phyloP scores from a whole-genome alignment of 2,113 vertebrate species.

The Atlantisia rogersi region DNA sequence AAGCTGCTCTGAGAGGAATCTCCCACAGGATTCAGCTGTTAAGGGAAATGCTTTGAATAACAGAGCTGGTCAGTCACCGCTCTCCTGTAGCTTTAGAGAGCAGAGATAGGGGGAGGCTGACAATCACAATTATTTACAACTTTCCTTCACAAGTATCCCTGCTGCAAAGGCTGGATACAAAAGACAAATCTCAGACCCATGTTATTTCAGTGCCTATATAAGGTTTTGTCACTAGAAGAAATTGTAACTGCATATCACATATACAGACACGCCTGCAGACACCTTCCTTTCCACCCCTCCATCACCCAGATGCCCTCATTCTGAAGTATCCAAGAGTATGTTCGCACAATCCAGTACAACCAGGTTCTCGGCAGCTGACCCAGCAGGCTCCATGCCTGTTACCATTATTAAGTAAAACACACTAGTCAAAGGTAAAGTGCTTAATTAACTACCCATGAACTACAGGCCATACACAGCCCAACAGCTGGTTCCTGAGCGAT shows the following conservation, averaged over 20 bases:
- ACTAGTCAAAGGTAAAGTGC: neutral
- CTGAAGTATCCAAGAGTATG: neutral
- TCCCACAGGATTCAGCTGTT: conserved; percentile 35
- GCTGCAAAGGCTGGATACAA: neutral
- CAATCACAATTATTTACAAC: neutral
- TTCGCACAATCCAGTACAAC: neutral
- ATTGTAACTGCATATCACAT: neutral
- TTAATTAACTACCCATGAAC: neutral
- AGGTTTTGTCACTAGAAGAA: neutral
- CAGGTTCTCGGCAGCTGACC: neutral
- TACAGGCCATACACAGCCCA: neutral
- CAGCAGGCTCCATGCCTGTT: neutral
- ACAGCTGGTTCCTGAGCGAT: neutral
- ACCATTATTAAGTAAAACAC: neutral
- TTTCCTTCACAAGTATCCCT: neutral
- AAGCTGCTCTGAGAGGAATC: conserved; percentile 13
- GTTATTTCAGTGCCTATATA: neutral
- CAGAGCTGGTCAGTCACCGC: neutral
- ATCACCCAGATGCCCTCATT: neutral
- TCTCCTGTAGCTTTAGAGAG: neutral
- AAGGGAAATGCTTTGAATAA: conserved; percentile 32
- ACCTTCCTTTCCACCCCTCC: neutral
- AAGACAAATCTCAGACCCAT: neutral
- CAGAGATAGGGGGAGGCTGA: neutral
- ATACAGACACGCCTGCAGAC: neutral